Evolutionary conservation across 2,888 invertebrate genomes (phyloP), one percentile per base, ranked within the genome.

Genomic region (Drosophila meridionalis): DNA sequence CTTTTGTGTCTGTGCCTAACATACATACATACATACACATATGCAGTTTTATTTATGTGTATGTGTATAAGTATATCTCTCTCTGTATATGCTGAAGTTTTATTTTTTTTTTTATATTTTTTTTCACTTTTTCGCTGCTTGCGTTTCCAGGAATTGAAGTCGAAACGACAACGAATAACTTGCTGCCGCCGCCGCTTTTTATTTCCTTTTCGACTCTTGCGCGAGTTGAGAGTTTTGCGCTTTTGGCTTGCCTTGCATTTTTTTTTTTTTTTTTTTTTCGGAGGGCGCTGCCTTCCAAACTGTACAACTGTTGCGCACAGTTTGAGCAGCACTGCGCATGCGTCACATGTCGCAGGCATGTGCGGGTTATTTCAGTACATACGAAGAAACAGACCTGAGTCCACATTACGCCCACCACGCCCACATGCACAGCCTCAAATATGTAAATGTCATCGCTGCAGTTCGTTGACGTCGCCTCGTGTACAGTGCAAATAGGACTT

Each of bases 61-160:
- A 26, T 32, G 30, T 38, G 26, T 26, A 40, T 9, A 42, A n/a
- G 14, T 14, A 47, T 48, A 48, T 48, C 14, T 48, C 48, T 48
- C n/a, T 32, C 40, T 40, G 34, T 34, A 5, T 42, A 6, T 52
- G 40, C 42, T 14, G 55, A 55, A 48, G 6, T 52, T 52, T 59
- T 60, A 52, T 55, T 73, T 57, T 57, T 68, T 68, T 63, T 56
- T 58, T 76, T 64, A 20, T 20, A 20, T 52, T 59, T 60, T 56
- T 55, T 73, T 57, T 57, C 66, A 47, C 57, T 52, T 58, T 76
- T 64, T 56, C 66, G 48, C 36, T 48, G 68, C 59, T 62, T 47
- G 36, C 53, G 80, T 78, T 80, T 80, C 80, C 78, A 67, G 73
- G 80, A 80, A 80, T 73, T 75, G 43, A 73, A 79, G 69, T 65